A percentile compares a stretch with the other conserved stretches of the same genome.
These are phyloP conservation scores for Oryzias melastigma DNA, from an alignment of 2,113 vertebrate species.

Conservation along the genomic window DNA sequence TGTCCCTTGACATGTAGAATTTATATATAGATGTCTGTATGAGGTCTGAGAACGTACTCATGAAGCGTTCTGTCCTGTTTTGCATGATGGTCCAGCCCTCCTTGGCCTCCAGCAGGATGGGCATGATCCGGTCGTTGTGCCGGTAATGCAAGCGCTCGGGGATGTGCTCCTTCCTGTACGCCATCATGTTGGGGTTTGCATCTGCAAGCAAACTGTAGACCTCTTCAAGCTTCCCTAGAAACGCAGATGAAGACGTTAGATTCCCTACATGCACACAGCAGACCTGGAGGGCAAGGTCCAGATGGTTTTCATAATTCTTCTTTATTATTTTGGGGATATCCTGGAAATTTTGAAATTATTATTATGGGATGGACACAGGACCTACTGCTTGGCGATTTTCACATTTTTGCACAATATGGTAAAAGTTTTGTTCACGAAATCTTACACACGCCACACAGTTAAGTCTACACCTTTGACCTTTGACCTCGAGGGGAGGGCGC, in stretches of 20 bases:
- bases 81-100: conserved; percentile 86
- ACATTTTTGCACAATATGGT: too few species aligned
- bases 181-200: conserved; percentile 85
- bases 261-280: too few species aligned
- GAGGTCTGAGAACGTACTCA: conserved; percentile 74
- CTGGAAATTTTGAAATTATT: too few species aligned
- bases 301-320: too few species aligned
- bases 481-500: too few species aligned
- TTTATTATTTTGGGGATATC: too few species aligned
- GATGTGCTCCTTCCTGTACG: conserved; percentile 86
- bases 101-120: conserved; percentile 84
- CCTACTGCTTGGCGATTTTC: too few species aligned
- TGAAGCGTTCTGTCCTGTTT: conserved; percentile 79
- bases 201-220: conserved; percentile 79
- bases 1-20: conserved; percentile 2
- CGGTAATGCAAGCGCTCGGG: conserved; percentile 84
- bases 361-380: too few species aligned
- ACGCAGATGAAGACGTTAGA: not conserved
- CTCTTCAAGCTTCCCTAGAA: conserved; percentile 83
- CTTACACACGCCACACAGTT: too few species aligned
- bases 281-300: too few species aligned
- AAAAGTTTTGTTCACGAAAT: too few species aligned
- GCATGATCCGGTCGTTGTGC: conserved; percentile 85
- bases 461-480: too few species aligned
- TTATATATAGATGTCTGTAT: not conserved